Conservation (phyloP, 2,797 vertebrate species). For the Cossypha polioptera region DNA sequence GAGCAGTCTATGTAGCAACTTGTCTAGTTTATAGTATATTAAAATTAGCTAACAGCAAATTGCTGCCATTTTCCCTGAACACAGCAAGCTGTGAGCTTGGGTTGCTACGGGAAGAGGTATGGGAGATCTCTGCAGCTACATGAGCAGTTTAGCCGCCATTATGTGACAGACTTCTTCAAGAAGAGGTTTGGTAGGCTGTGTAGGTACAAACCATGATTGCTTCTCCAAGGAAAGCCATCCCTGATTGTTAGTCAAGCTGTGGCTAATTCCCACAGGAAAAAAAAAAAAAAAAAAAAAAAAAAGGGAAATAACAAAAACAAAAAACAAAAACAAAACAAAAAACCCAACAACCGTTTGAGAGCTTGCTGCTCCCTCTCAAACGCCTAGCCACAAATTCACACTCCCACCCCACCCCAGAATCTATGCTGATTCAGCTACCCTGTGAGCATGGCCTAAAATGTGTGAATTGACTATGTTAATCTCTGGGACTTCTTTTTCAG, state of each 20-base stretch:
- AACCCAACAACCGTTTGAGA: neutral
- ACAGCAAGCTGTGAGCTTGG: neutral
- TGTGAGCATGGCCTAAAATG: neutral
- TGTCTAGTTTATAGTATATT: neutral
- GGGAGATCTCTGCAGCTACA: neutral
- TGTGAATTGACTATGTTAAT: neutral
- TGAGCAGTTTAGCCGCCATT: neutral
- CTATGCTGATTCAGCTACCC: slow-evolving; percentile 5
- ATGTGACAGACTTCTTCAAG: neutral
- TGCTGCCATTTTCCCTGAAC: neutral
- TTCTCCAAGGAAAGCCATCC: neutral
- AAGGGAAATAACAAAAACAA: too few relatives aligned
- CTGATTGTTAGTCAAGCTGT: neutral
- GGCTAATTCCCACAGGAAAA: neutral
- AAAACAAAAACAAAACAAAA: neutral
- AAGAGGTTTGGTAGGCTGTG: neutral
- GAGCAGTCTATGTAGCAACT: neutral
- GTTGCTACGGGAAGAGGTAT: neutral
- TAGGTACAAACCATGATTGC: neutral
- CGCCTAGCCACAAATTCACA: neutral
- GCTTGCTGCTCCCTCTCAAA: neutral
- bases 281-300: neutral
- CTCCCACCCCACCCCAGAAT: neutral
- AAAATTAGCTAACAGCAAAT: neutral
- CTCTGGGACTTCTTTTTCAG: neutral